Evolutionary conservation across 2,888 invertebrate species (phyloP).

Genomic region (Sinohyriopsis cumingii): DNA sequence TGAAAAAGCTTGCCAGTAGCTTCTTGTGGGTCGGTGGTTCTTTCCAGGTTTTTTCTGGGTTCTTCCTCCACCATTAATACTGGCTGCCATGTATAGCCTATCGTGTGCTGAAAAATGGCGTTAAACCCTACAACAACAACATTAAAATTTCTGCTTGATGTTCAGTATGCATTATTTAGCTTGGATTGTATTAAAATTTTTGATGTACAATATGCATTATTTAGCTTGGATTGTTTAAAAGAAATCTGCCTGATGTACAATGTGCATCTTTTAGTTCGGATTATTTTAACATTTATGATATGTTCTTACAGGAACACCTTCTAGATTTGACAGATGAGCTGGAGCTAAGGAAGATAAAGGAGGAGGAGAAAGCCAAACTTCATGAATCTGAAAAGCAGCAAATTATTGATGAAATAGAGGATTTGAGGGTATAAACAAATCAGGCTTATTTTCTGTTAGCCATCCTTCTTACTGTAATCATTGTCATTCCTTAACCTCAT

Average conservation of each 20-base stretch:
- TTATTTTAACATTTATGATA: too few species aligned
- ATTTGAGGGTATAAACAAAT: slow-evolving; percentile 44
- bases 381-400: slow-evolving; percentile 56
- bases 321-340: slow-evolving; percentile 60
- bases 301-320: slow-evolving; percentile 54
- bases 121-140: slow-evolving; percentile 3
- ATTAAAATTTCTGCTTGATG: neutral
- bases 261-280: neutral
- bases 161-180: neutral
- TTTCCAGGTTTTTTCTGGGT: too few species aligned
- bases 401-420: slow-evolving; percentile 63
- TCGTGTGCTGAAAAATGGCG: too few species aligned
- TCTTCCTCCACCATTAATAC: too few species aligned
- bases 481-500: too few species aligned
- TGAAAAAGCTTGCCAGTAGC: too few species aligned
- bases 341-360: slow-evolving; percentile 51
- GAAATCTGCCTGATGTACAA: neutral
- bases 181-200: neutral
- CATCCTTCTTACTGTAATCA: neutral
- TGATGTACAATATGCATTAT: neutral
- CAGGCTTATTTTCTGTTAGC: too few species aligned
- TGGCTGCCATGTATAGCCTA: too few species aligned
- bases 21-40: too few species aligned
- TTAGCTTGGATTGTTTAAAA: neutral
- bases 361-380: slow-evolving; percentile 45